These are phyloP conservation scores for Caenorhabditis auriculariae DNA, from an alignment of 2,888 invertebrate species.

Conservation along the genomic window DNA sequence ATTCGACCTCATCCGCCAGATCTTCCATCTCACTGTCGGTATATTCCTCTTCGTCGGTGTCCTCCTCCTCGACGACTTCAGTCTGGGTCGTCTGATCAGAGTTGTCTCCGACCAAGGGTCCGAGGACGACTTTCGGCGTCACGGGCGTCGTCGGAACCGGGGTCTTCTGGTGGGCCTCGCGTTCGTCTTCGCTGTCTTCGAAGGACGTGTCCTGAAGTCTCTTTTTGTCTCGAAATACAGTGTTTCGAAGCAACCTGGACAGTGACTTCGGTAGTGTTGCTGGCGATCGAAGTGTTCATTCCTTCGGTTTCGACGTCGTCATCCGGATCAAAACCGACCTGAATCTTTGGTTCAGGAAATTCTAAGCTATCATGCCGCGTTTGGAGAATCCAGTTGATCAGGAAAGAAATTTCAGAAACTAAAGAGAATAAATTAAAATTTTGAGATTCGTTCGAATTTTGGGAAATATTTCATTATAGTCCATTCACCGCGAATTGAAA, in stretches of 20 bases:
- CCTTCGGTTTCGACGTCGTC: constrained; percentile 43
- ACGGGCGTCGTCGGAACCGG: constrained; percentile 13
- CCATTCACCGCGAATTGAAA: too few species aligned
- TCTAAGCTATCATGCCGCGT: neutral
- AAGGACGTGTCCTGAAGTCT: constrained; percentile 34
- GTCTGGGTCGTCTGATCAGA: neutral
- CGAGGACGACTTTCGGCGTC: constrained; percentile 17
- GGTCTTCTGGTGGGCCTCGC: constrained; percentile 26
- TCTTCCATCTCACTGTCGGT: constrained; percentile 61
- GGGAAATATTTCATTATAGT: too few species aligned
- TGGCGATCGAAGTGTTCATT: constrained; percentile 33
- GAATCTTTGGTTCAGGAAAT: neutral
- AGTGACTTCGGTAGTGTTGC: constrained; percentile 43
- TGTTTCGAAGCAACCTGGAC: constrained; percentile 17
- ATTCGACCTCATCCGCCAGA: constrained; percentile 59
- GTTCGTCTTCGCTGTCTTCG: constrained; percentile 26
- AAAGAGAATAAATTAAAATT: too few species aligned
- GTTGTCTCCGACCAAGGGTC: too few species aligned
- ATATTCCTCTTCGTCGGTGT: constrained; percentile 57
- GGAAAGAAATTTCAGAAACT: too few species aligned
- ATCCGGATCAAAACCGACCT: constrained; percentile 58
- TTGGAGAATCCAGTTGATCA: too few species aligned
- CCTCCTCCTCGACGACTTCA: constrained; percentile 40
- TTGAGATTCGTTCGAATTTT: too few species aligned
- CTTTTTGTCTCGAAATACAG: neutral